These are phyloP conservation scores for Parnassius mnemosyne DNA, from an alignment of 2,888 invertebrate species.

Conservation along the genomic window DNA sequence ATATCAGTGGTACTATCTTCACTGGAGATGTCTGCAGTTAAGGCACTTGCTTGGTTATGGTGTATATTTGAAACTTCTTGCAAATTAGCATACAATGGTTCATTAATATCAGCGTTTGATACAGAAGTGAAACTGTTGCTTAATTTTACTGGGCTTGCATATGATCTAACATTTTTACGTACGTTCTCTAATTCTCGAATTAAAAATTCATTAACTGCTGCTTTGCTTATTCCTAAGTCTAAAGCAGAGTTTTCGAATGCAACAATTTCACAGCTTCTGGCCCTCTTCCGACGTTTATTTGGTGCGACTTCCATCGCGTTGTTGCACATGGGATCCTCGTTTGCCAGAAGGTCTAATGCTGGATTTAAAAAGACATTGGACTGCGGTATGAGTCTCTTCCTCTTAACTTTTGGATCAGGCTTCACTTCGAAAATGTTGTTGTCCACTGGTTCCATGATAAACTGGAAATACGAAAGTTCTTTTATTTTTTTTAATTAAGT, in stretches of 20 bases:
- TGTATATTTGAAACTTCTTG: slow-evolving; percentile 27
- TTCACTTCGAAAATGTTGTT: slow-evolving; percentile 75
- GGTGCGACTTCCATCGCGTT: slow-evolving; percentile 73
- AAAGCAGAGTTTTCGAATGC: slow-evolving; percentile 70
- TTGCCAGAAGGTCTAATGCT: slow-evolving; percentile 66
- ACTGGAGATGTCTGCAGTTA: slow-evolving; percentile 26
- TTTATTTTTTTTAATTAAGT: too few species aligned
- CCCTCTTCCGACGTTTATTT: slow-evolving; percentile 63
- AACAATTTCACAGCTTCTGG: slow-evolving; percentile 59
- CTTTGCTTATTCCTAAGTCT: slow-evolving; percentile 62
- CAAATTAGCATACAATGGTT: slow-evolving; percentile 60
- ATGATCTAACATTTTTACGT: slow-evolving; percentile 49
- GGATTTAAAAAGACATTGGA: slow-evolving; percentile 70
- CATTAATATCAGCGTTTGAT: slow-evolving; percentile 28
- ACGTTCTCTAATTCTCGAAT: slow-evolving; percentile 69
- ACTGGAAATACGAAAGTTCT: slow-evolving; percentile 31
- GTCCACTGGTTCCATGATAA: slow-evolving; percentile 59
- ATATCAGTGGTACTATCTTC: neutral
- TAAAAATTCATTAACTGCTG: slow-evolving; percentile 62
- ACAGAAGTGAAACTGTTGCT: slow-evolving; percentile 11
- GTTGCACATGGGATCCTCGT: slow-evolving; percentile 75
- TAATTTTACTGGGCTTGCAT: slow-evolving; percentile 33
- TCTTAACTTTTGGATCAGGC: slow-evolving; percentile 54
- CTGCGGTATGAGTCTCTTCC: slow-evolving; percentile 61
- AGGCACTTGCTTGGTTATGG: neutral